A percentile compares a stretch with the other conserved stretches of the same genome.
Evolutionary conservation across 2,113 vertebrate genomes (phyloP).

Genomic region (Cyphomyrus discorhynchus): DNA sequence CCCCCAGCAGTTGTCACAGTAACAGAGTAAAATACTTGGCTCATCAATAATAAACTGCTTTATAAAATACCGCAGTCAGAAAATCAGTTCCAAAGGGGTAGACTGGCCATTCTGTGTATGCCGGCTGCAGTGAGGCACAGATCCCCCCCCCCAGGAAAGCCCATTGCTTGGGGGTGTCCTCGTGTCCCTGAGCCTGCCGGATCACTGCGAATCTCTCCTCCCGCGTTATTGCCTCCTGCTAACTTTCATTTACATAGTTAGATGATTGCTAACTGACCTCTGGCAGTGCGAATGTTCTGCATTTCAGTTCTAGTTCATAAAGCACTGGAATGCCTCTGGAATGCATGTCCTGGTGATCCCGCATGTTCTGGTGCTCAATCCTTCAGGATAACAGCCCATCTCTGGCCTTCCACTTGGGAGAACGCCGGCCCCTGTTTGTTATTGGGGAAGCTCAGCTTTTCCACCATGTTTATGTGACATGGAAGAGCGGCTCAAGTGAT

Average conservation of each 20-base stretch:
- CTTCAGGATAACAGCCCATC: not conserved
- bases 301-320: not conserved
- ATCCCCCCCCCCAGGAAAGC: not conserved
- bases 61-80: not conserved
- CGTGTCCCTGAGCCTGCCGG: not conserved
- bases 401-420: not conserved
- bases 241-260: not conserved
- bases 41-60: slow-evolving; percentile 2
- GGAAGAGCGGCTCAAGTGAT: not conserved
- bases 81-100: not conserved
- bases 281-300: not conserved
- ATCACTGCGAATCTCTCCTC: not conserved
- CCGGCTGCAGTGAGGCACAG: not conserved
- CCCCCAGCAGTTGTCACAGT: not conserved
- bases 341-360: not conserved
- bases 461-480: not conserved
- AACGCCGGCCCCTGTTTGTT: not conserved
- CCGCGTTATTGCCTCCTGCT: not conserved
- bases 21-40: not conserved
- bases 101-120: not conserved
- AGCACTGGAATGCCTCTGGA: not conserved
- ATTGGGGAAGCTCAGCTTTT: not conserved
- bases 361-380: not conserved
- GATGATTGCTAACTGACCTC: not conserved
- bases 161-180: not conserved